These are phyloP conservation scores for Buceros bicornis DNA, from an alignment of 2,797 vertebrate species.

Conservation along the genomic window DNA sequence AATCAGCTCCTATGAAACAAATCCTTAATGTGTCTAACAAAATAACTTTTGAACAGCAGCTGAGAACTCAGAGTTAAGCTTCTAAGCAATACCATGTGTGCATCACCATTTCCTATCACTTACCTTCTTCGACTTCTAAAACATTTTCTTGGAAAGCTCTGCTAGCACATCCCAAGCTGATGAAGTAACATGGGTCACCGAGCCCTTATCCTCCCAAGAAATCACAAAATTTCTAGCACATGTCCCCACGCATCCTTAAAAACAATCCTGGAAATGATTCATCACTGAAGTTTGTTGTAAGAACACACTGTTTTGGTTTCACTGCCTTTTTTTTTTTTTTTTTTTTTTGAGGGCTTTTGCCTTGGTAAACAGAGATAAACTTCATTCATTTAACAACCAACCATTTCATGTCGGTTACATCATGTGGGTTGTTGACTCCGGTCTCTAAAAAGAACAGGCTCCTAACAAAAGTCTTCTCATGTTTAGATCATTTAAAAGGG, in stretches of 20 bases:
- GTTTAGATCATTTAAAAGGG: not conserved
- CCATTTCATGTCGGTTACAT: not conserved
- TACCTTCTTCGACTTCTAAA: not conserved
- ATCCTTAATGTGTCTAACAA: not conserved
- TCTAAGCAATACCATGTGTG: not conserved
- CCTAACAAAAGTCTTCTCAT: not conserved
- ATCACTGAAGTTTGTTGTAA: not conserved
- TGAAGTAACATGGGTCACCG: not conserved
- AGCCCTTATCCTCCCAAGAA: not conserved
- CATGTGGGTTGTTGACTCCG: not conserved
- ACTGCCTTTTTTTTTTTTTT: not conserved
- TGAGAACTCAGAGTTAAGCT: not conserved
- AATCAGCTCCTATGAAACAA: not conserved
- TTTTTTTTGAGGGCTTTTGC: not conserved
- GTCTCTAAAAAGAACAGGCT: not conserved
- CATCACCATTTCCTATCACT: not conserved
- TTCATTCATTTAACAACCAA: not conserved
- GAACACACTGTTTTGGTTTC: not conserved
- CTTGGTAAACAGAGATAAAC: not conserved
- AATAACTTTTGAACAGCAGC: not conserved
- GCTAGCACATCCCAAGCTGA: not conserved
- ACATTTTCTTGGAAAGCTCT: not conserved
- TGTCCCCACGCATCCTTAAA: not conserved
- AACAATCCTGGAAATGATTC: conserved; percentile 15
- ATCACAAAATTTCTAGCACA: not conserved